phyloP scores from a whole-genome alignment of 2,888 invertebrate species.

The Apodemia zela region DNA sequence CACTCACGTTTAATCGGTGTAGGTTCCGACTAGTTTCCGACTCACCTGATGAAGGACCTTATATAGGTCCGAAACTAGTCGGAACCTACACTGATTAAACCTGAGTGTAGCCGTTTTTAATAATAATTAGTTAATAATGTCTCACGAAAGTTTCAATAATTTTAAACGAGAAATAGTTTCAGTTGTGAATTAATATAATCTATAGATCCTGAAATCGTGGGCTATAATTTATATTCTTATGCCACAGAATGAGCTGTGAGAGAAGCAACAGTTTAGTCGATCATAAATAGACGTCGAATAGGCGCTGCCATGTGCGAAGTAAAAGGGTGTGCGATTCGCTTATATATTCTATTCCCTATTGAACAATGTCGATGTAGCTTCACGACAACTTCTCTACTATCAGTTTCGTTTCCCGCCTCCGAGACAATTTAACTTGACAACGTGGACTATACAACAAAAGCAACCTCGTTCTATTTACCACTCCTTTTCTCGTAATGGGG shows the following conservation, averaged over 20 bases:
- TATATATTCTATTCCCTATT: conserved; percentile 39
- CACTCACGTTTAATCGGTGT: no score
- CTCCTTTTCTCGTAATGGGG: conserved; percentile 48
- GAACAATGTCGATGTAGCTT: conserved; percentile 68
- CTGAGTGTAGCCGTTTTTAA: no score
- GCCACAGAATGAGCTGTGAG: neutral
- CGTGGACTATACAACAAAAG: conserved; percentile 63
- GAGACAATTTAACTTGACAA: conserved; percentile 79
- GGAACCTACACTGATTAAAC: no score
- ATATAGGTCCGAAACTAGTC: no score
- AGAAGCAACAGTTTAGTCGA: conserved; percentile 26
- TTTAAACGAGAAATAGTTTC: no score
- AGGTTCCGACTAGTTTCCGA: no score
- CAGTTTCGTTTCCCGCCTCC: conserved; percentile 71
- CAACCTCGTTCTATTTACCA: conserved; percentile 66
- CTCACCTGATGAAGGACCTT: no score
- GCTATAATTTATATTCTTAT: no score
- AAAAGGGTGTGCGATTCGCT: conserved; percentile 2
- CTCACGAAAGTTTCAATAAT: no score
- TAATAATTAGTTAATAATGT: no score
- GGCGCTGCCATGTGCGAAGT: neutral
- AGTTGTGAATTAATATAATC: no score
- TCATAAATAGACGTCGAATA: neutral
- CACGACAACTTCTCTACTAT: conserved; percentile 64
- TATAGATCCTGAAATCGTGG: no score